Conservation (phyloP, 2,797 vertebrate species). For the Gymnoscopelus braueri region DNA sequence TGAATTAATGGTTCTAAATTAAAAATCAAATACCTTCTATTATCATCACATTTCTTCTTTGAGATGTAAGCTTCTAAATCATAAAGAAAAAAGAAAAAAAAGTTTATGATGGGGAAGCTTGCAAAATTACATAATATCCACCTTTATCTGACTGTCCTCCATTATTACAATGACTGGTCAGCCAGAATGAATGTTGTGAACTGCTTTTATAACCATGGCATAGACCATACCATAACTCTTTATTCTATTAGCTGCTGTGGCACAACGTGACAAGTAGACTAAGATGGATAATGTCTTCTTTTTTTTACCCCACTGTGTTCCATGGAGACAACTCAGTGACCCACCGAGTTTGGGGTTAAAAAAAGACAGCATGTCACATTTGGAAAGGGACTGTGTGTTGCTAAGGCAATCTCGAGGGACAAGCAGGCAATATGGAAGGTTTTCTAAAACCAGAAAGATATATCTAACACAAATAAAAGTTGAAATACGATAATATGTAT, state of each 20-base stretch:
- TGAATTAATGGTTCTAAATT: no score
- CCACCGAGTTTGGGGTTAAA: neutral
- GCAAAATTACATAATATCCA: no score
- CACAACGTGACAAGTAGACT: constrained; percentile 4
- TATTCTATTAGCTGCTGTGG: constrained; percentile 8
- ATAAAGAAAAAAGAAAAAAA: no score
- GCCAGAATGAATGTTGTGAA: neutral
- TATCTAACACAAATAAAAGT: no score
- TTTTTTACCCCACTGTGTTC: neutral
- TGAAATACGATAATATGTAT: no score
- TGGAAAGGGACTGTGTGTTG: constrained; percentile 11
- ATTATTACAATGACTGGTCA: neutral
- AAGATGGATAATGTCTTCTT: neutral
- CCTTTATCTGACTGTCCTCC: no score
- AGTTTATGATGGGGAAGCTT: no score
- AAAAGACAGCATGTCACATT: constrained; percentile 2
- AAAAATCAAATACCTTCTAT: no score
- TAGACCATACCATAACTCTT: neutral
- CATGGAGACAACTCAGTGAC: neutral
- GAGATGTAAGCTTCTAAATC: no score
- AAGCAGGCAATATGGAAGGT: no score
- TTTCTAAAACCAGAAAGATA: no score
- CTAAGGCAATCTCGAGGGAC: neutral
- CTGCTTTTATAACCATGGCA: neutral
- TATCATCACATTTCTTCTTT: no score